phyloP scores from a whole-genome alignment of 2,797 vertebrate genomes.

The Syngnathus rostellatus region DNA sequence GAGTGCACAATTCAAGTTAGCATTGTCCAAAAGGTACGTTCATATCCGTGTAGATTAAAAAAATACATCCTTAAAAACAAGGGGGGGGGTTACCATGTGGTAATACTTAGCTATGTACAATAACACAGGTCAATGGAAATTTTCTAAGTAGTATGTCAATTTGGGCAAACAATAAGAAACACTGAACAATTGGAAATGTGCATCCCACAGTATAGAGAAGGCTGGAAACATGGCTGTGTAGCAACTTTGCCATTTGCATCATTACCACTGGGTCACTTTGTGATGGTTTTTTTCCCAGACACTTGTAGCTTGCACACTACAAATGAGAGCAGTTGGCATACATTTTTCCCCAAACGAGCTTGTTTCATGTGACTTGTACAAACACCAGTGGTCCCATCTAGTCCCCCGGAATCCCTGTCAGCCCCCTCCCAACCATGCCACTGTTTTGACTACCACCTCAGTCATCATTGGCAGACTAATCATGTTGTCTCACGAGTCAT shows the following conservation, averaged over 20 bases:
- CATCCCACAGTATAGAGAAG: background rate
- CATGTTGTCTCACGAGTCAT: conserved; percentile 55
- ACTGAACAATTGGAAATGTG: background rate
- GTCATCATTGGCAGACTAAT: conserved; percentile 65
- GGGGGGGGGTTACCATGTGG: no score
- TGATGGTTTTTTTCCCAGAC: background rate
- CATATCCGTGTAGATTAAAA: background rate
- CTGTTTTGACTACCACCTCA: conserved; percentile 65
- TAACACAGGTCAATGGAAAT: no score
- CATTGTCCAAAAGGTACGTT: background rate
- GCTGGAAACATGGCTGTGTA: no score
- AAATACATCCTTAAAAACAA: background rate
- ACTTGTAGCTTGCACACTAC: background rate
- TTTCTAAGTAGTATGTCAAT: no score
- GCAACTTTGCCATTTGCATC: no score
- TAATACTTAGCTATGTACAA: background rate
- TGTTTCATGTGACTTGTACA: background rate
- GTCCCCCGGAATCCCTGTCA: conserved; percentile 28
- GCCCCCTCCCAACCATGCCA: conserved; percentile 27
- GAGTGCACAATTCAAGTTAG: background rate
- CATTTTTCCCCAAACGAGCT: background rate
- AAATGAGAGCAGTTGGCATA: background rate
- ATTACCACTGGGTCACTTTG: background rate
- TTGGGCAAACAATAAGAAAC: background rate
- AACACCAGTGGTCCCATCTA: conserved; percentile 43